Evolutionary conservation across 2,113 vertebrate species (phyloP).

Genomic region (Chaetorhynchus papuensis): DNA sequence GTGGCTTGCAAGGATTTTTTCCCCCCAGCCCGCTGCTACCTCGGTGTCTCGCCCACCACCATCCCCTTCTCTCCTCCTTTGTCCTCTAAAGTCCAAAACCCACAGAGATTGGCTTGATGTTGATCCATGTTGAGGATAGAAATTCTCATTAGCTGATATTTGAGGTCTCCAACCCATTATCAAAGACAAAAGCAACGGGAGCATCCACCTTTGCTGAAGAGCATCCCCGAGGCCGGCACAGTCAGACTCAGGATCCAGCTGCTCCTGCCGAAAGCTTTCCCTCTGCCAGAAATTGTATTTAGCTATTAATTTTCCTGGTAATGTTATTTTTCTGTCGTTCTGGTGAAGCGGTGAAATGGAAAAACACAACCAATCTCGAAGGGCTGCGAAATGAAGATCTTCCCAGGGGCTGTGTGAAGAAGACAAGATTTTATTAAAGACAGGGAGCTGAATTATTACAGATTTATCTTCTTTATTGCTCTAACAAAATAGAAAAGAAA

Average conservation of each 20-base stretch:
- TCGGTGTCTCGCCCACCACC: rapidly evolving
- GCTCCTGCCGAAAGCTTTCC: not conserved
- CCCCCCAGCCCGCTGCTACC: rapidly evolving
- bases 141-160: not conserved
- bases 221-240: rapidly evolving
- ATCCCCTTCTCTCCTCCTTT: not conserved
- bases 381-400: conserved; percentile 22
- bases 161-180: not conserved
- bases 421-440: conserved; percentile 68
- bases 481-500: conserved; percentile 54
- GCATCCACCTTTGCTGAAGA: not conserved
- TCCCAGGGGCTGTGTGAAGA: conserved; percentile 47
- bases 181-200: not conserved
- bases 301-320: conserved; percentile 7
- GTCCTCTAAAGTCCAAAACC: not conserved
- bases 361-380: conserved; percentile 22
- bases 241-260: not conserved
- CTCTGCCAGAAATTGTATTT: not conserved
- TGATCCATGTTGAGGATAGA: rapidly evolving
- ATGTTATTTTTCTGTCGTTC: conserved; percentile 4
- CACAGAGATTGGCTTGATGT: not conserved
- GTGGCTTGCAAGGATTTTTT: not conserved
- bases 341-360: conserved; percentile 36
- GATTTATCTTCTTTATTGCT: conserved; percentile 70
- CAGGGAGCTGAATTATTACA: conserved; percentile 61